Evolutionary conservation across 2,797 vertebrate genomes (phyloP).

Genomic region (Cossypha polioptera): DNA sequence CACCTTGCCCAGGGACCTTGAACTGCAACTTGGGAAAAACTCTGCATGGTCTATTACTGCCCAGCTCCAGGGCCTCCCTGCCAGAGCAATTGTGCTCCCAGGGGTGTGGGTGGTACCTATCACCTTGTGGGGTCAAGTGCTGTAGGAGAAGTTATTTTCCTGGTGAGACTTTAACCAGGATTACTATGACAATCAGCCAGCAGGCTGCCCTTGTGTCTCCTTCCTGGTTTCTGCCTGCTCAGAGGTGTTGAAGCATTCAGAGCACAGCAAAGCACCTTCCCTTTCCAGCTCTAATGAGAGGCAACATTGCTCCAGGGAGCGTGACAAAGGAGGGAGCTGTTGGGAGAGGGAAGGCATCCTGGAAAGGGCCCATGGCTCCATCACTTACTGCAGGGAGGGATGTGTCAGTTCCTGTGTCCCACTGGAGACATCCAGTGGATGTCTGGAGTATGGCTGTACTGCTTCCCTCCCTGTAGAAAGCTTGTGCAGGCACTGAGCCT

Average conservation of each 20-base stretch:
- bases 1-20: not conserved
- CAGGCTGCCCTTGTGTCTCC: not conserved
- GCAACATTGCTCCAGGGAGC: not conserved
- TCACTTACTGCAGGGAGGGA: not conserved
- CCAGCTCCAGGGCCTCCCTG: not conserved
- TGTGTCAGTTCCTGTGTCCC: not conserved
- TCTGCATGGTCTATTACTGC: not conserved
- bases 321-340: not conserved
- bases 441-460: not conserved
- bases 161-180: slow-evolving; percentile 44
- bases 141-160: not conserved
- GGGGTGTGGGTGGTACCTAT: not conserved
- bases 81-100: not conserved
- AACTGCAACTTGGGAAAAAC: not conserved
- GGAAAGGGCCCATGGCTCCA: not conserved
- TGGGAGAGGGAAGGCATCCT: not conserved
- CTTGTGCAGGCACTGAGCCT: not conserved
- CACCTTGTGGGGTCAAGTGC: not conserved
- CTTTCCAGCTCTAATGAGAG: not conserved
- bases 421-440: not conserved
- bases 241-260: not conserved
- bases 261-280: not conserved
- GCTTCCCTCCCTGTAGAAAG: not conserved
- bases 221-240: not conserved
- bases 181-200: not conserved